phyloP scores from a whole-genome alignment of 2,113 vertebrate genomes.

The Pleuronectes platessa region DNA sequence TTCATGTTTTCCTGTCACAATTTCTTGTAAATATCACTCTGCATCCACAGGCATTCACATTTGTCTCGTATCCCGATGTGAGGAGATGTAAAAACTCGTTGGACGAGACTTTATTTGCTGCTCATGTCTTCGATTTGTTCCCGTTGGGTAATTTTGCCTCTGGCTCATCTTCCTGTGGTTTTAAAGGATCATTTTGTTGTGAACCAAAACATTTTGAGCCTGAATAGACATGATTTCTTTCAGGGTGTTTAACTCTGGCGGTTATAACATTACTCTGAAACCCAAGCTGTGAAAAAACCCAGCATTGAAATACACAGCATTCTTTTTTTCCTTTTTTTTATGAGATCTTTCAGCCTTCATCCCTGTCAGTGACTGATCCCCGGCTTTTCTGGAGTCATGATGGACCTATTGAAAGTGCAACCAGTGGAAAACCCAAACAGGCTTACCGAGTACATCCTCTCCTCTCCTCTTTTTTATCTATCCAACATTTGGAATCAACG shows the following conservation, averaged over 20 bases:
- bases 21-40: neutral
- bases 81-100: neutral
- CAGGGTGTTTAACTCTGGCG: neutral
- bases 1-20: conserved; percentile 1
- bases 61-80: neutral
- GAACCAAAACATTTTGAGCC: neutral
- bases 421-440: conserved; percentile 34
- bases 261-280: neutral
- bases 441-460: neutral
- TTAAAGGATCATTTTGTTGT: neutral
- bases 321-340: conserved; percentile 16
- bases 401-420: conserved; percentile 47
- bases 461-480: neutral
- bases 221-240: neutral
- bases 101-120: conserved; percentile 7
- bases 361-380: conserved; percentile 24
- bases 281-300: neutral
- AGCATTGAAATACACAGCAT: too few species aligned
- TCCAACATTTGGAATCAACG: neutral
- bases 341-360: conserved; percentile 11
- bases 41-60: neutral
- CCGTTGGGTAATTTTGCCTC: conserved; percentile 11
- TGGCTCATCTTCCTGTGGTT: neutral
- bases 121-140: conserved; percentile 22
- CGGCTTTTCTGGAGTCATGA: conserved; percentile 27